phyloP scores from a whole-genome alignment of 2,888 invertebrate genomes.

The Gonocerus acuteangulatus region DNA sequence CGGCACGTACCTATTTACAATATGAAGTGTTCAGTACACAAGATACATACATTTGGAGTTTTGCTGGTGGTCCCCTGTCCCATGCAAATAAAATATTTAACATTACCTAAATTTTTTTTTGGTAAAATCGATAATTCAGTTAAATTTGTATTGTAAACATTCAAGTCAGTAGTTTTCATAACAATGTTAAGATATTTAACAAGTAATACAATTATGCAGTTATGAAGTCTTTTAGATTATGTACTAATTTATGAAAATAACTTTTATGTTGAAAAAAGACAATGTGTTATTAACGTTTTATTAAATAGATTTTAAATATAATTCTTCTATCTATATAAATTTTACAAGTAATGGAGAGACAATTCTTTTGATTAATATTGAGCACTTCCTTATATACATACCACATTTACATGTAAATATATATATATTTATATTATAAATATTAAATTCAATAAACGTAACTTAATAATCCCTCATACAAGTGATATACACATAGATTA shows the following conservation, averaged over 20 bases:
- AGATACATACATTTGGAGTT: conserved; percentile 29
- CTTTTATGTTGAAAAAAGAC: conserved; percentile 8
- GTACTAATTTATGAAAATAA: conserved; percentile 24
- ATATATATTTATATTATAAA: background rate
- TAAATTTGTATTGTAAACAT: background rate
- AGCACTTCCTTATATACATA: background rate
- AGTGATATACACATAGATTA: background rate
- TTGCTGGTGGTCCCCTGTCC: conserved; percentile 33
- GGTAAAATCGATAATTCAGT: background rate
- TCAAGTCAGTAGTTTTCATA: background rate
- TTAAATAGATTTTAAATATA: conserved; percentile 3
- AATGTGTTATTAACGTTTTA: background rate
- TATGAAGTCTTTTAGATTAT: conserved; percentile 1
- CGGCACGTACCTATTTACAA: conserved; percentile 31
- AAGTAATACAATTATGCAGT: background rate
- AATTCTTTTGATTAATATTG: background rate
- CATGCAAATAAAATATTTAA: conserved; percentile 25
- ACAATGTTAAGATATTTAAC: background rate
- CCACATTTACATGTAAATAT: background rate
- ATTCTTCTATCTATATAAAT: conserved; percentile 1
- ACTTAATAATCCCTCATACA: background rate
- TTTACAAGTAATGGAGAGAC: background rate
- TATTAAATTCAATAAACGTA: background rate
- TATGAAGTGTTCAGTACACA: conserved; percentile 21
- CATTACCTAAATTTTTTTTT: background rate